Conservation (phyloP, 2,797 vertebrate genomes). For the Octomys mimax region DNA sequence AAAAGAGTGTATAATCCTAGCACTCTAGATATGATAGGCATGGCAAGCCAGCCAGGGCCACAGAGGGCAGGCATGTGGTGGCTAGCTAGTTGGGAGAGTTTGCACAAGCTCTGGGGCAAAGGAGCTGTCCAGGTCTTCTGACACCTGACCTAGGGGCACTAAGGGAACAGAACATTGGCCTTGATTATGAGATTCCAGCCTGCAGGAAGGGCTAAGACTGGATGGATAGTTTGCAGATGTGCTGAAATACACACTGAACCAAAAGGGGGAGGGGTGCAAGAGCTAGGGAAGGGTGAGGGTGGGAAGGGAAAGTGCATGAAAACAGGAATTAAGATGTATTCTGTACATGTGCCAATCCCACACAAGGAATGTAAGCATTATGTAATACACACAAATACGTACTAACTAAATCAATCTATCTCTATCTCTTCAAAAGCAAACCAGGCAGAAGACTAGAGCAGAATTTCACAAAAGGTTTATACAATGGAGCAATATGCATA, state of each 20-base stretch:
- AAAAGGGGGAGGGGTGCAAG: background rate
- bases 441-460: background rate
- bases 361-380: background rate
- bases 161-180: background rate
- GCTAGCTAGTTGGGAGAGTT: background rate
- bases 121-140: background rate
- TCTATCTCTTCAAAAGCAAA: background rate
- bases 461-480: background rate
- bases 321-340: background rate
- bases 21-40: background rate
- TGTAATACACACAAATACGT: background rate
- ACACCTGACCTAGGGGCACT: background rate
- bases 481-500: background rate
- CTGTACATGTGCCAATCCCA: background rate
- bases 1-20: background rate
- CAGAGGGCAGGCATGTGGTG: background rate
- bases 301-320: background rate
- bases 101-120: background rate
- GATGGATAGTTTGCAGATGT: background rate
- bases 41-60: no score
- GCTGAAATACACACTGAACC: background rate
- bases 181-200: background rate
- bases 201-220: rapidly evolving
- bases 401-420: background rate
- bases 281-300: background rate